Evolutionary conservation across 2,113 vertebrate species (phyloP).

Genomic region (Aptenodytes forsteri): DNA sequence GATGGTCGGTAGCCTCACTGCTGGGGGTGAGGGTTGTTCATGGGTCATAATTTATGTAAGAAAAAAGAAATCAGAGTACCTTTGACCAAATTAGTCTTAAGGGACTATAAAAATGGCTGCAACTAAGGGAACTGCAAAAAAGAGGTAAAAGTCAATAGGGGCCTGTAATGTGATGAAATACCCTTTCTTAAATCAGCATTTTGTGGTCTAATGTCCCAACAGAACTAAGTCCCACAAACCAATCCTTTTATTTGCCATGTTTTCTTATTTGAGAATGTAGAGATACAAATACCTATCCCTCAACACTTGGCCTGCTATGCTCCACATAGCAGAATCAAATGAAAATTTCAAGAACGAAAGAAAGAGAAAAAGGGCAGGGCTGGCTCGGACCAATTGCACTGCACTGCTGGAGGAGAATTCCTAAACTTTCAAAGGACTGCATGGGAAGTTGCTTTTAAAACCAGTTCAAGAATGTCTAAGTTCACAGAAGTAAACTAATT

Average conservation of each 20-base stretch:
- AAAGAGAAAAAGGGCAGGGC: background rate
- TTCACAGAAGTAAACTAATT: background rate
- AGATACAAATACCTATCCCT: background rate
- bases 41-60: background rate
- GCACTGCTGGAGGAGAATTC: background rate
- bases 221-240: background rate
- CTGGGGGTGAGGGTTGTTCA: background rate
- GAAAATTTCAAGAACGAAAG: background rate
- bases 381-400: background rate
- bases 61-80: background rate
- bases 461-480: background rate
- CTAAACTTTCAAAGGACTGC: background rate
- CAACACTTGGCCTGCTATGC: background rate
- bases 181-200: background rate
- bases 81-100: background rate
- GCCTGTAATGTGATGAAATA: background rate
- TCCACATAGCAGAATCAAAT: background rate
- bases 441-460: background rate
- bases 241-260: background rate
- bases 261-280: background rate
- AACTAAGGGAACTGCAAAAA: background rate
- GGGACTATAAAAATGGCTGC: background rate
- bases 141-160: background rate
- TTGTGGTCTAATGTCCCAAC: background rate
- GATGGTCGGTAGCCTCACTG: background rate